A percentile compares a stretch with the other conserved stretches of the same genome.
Evolutionary conservation across 2,113 vertebrate genomes (phyloP).

Genomic region (Vimba vimba): DNA sequence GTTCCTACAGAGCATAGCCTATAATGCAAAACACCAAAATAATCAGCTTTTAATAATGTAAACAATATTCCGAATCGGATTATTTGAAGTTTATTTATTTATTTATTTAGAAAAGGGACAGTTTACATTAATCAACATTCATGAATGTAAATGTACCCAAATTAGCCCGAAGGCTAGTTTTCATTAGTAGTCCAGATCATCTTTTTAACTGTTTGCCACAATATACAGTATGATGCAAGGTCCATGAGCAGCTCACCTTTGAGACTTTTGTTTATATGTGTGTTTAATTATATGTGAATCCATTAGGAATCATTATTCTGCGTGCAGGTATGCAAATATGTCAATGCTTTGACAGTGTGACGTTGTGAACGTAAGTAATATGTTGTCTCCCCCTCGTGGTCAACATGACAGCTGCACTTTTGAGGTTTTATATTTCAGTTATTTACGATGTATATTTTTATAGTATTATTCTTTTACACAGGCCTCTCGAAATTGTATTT

Average conservation of each 20-base stretch:
- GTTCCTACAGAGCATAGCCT: background rate
- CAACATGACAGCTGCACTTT: background rate
- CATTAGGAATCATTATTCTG: background rate
- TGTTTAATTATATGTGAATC: too few relatives aligned
- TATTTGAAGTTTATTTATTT: background rate
- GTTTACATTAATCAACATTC: too few relatives aligned
- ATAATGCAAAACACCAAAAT: background rate
- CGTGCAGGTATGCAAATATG: background rate
- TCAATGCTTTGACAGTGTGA: background rate
- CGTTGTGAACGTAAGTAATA: background rate
- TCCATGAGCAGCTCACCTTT: background rate
- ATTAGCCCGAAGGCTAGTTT: too few relatives aligned
- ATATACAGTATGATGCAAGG: background rate
- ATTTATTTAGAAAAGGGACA: too few relatives aligned
- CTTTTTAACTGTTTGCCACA: background rate
- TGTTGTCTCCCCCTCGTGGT: conserved; percentile 44
- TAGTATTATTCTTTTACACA: background rate
- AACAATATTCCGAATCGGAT: background rate
- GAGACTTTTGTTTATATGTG: too few relatives aligned
- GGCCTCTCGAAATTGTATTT: too few relatives aligned
- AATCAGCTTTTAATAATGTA: background rate
- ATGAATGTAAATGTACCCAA: too few relatives aligned
- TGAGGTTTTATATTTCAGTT: background rate
- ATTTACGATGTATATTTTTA: too few relatives aligned
- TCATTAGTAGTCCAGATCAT: too few relatives aligned